Conservation (phyloP, 2,113 vertebrate genomes). For the Apteryx owenii region DNA sequence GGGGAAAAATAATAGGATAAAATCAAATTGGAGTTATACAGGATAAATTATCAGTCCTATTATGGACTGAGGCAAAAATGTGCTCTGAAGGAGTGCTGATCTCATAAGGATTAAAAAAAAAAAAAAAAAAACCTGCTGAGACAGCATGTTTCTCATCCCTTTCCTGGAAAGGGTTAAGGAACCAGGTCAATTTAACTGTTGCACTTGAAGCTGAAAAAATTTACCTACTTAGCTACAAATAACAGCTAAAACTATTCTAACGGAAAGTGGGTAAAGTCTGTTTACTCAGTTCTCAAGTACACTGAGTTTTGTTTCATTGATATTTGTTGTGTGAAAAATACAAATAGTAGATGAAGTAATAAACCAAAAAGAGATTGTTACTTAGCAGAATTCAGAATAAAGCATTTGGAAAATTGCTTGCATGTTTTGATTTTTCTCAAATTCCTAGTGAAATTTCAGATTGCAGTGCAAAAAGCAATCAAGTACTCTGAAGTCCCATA, state of each 20-base stretch:
- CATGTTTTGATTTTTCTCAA: not conserved
- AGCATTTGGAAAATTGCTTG: not conserved
- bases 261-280: not conserved
- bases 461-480: not conserved
- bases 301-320: not conserved
- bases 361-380: not conserved
- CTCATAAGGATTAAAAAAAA: not conserved
- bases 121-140: not conserved
- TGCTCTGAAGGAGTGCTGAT: not conserved
- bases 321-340: not conserved
- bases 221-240: not conserved
- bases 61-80: not conserved
- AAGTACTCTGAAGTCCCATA: not conserved
- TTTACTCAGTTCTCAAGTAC: not conserved
- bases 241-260: not conserved
- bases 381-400: not conserved
- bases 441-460: not conserved
- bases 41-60: not conserved
- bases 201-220: not conserved
- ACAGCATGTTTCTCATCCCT: not conserved
- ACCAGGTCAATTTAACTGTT: not conserved
- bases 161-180: not conserved
- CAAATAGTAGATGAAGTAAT: not conserved
- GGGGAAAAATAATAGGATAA: not conserved
- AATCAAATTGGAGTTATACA: not conserved